These are phyloP conservation scores for Onchidella celtica DNA, from an alignment of 2,888 invertebrate genomes.

Conservation along the genomic window DNA sequence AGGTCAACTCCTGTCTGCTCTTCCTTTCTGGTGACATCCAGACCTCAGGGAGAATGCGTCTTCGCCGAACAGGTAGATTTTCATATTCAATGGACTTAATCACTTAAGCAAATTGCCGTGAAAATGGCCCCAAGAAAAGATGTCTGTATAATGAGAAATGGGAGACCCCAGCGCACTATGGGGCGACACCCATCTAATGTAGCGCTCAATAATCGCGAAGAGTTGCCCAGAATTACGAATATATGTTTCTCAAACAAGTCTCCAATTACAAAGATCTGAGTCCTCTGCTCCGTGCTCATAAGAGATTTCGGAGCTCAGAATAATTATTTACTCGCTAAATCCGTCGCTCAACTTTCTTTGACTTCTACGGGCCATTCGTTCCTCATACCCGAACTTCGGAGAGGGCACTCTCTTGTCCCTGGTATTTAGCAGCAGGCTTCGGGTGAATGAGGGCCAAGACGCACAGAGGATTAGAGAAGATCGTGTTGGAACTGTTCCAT, in stretches of 20 bases:
- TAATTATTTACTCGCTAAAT: slow-evolving; percentile 9
- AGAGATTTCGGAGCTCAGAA: not conserved
- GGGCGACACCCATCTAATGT: slow-evolving; percentile 35
- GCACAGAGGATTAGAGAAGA: slow-evolving; percentile 9
- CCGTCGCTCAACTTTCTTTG: slow-evolving; percentile 15
- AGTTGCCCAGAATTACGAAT: not conserved
- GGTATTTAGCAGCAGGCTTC: slow-evolving; percentile 25
- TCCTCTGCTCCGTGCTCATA: not conserved
- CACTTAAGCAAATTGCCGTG: slow-evolving; percentile 25
- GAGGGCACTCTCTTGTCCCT: slow-evolving; percentile 2
- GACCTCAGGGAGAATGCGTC: not conserved
- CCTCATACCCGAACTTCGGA: not conserved
- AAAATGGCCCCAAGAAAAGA: not conserved
- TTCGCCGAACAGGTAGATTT: not conserved
- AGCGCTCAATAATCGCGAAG: slow-evolving; percentile 1
- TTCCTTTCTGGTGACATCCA: not conserved
- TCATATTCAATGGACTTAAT: not conserved
- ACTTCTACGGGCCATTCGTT: slow-evolving; percentile 33
- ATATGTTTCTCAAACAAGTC: slow-evolving; percentile 11
- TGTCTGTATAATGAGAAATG: not conserved
- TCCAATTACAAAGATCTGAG: slow-evolving; percentile 25
- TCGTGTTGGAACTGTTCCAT: not conserved
- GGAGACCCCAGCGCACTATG: not conserved
- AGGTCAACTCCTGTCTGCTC: not conserved
- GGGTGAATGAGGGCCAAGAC: slow-evolving; percentile 27